Percentiles rank a stretch among this genome's conserved stretches.
Evolutionary conservation across 2,888 invertebrate genomes (phyloP).

Genomic region (Omphaloscelis lunosa): DNA sequence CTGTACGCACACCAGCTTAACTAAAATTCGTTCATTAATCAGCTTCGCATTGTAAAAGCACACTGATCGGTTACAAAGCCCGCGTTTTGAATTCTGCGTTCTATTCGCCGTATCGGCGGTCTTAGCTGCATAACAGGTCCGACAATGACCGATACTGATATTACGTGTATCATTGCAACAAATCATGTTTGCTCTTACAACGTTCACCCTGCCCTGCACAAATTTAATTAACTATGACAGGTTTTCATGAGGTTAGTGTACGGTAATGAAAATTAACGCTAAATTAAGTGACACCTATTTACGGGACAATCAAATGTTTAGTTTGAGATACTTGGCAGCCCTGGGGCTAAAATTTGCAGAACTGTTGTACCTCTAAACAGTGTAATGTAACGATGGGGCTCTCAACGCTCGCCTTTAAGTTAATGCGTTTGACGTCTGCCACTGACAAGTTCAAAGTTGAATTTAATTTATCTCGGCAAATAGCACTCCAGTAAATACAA

Average conservation of each 20-base stretch:
- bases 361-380: slow-evolving; percentile 54
- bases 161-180: slow-evolving; percentile 24
- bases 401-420: slow-evolving; percentile 64
- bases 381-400: slow-evolving; percentile 63
- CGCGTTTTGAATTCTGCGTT: slow-evolving; percentile 55
- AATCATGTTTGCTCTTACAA: slow-evolving; percentile 39
- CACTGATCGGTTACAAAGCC: slow-evolving; percentile 51
- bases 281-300: slow-evolving; percentile 45
- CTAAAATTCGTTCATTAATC: slow-evolving; percentile 68
- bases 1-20: slow-evolving; percentile 61
- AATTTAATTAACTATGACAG: slow-evolving; percentile 53
- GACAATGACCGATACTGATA: slow-evolving; percentile 16
- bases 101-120: slow-evolving; percentile 28
- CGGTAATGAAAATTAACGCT: slow-evolving; percentile 40
- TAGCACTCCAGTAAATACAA: slow-evolving; percentile 69
- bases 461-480: slow-evolving; percentile 72
- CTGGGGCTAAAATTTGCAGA: slow-evolving; percentile 34
- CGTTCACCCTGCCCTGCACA: slow-evolving; percentile 11
- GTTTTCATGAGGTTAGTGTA: slow-evolving; percentile 47
- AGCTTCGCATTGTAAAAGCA: slow-evolving; percentile 62
- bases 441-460: slow-evolving; percentile 72
- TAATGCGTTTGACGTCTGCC: slow-evolving; percentile 73
- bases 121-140: slow-evolving; percentile 25
- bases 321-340: slow-evolving; percentile 40
- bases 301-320: slow-evolving; percentile 38